These are phyloP conservation scores for Anthrax anthrax DNA, from an alignment of 2,888 invertebrate species.

Conservation along the genomic window DNA sequence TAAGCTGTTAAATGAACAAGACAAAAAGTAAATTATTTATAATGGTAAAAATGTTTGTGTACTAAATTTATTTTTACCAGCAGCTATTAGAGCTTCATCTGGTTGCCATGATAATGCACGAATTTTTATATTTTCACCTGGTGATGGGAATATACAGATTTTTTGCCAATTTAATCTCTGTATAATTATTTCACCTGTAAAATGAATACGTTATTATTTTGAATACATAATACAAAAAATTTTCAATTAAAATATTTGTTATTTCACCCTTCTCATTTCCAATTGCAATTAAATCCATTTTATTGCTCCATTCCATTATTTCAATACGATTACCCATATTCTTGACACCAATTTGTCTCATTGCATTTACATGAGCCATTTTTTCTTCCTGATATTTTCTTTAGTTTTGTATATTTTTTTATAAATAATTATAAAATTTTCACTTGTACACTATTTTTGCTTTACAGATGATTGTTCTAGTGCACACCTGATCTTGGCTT, in stretches of 20 bases:
- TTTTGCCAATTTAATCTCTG: conserved; percentile 88
- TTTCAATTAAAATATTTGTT: background rate
- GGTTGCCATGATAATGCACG: conserved; percentile 82
- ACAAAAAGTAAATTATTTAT: conserved; percentile 4
- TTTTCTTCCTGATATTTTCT: background rate
- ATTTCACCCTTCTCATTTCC: conserved; percentile 70
- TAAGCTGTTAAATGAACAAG: conserved; percentile 51
- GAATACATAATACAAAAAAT: background rate
- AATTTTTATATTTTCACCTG: conserved; percentile 58
- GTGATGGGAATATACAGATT: conserved; percentile 71
- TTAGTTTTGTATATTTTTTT: too few species aligned
- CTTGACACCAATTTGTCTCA: conserved; percentile 30
- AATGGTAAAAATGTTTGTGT: background rate
- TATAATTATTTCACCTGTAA: conserved; percentile 66
- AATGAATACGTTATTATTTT: background rate
- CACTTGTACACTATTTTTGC: too few species aligned
- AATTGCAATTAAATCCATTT: conserved; percentile 82
- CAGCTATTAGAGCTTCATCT: conserved; percentile 73
- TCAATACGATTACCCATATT: conserved; percentile 43
- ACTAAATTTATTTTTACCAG: conserved; percentile 16
- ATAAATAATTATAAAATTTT: too few species aligned
- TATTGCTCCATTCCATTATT: conserved; percentile 83
- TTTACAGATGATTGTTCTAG: conserved; percentile 5
- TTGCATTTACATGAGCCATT: conserved; percentile 29
- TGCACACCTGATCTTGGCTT: conserved; percentile 22